Base-by-base conservation (phyloP, 2,797 vertebrate species). In the Malacoraja senta region DNA sequence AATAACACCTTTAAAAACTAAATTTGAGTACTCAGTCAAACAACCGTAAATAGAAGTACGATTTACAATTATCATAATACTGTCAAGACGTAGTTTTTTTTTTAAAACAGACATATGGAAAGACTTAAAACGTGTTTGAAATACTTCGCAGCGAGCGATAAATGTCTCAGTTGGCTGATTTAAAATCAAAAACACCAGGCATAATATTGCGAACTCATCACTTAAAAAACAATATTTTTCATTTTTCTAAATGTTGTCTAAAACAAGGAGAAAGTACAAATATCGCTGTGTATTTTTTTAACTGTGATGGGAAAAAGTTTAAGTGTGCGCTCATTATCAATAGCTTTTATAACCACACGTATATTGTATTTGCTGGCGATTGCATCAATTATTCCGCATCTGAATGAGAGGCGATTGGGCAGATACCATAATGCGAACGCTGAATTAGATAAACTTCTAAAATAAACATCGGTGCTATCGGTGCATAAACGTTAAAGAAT, bases 131-230 rank as follows among this genome's bases (percentile, higher is more conserved):
- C 24, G 24, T 92, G 90, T 76, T 92, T 74, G 26, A 76, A 92
- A n/a, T 92, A 38, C 38, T 72, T 92, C 53, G 68, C 90, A 92
- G 24, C 44, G 35, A 26, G 35, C 38, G 71, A 92, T 76, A 92
- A 76, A 76, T 92, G 90, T 58, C 72, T 76, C 44, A 35, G 71
- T 76, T 92, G 71, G 71, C 72, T 38, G 65, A 92, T 76, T 76
- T 92, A 13, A 76, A 92, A 92, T 74, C 90, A 92, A 88, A 88
- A 88, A 88, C 84, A 88, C 63, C 84, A 68, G 84, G 84, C 84
- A 68, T 19, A 88, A 65, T 63, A 65, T 65, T 17, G 58, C 83
- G 61, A 88, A 88, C 63, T 88, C 61, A 88, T 88, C 84, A 63
- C n/a, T 88, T 88, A 65, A 61, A 80, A 88, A 65, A 4, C 71